Conservation (phyloP, 2,888 invertebrate genomes). For the Xylophagus ater region DNA sequence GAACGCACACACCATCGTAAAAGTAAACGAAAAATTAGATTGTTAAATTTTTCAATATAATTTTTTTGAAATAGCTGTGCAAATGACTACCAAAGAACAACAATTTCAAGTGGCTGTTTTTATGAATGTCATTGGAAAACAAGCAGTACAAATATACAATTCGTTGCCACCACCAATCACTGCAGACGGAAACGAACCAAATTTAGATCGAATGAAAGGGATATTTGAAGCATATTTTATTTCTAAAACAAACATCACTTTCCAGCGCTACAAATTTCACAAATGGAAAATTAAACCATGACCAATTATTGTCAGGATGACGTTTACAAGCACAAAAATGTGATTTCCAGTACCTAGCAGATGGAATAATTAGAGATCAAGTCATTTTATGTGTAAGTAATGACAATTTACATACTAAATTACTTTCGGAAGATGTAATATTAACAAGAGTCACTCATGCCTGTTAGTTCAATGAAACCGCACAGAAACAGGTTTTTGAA, state of each 20-base stretch:
- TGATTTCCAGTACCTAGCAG: neutral
- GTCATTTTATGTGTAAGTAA: neutral
- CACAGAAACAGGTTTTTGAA: slow-evolving; percentile 2
- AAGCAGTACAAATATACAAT: neutral
- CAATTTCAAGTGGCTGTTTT: neutral
- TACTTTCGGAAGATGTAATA: slow-evolving; percentile 4
- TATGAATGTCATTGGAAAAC: neutral
- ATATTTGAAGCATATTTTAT: neutral
- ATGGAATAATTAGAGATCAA: neutral
- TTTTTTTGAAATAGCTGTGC: too few relatives aligned
- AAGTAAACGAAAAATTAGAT: too few relatives aligned
- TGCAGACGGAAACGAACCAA: too few relatives aligned
- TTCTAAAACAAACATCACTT: neutral
- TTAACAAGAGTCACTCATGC: slow-evolving; percentile 1
- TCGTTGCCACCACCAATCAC: neutral
- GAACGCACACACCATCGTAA: too few relatives aligned
- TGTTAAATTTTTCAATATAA: too few relatives aligned
- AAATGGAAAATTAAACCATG: too few relatives aligned
- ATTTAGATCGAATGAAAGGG: too few relatives aligned
- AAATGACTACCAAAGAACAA: too few relatives aligned
- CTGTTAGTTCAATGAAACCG: slow-evolving; percentile 7
- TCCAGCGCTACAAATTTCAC: neutral
- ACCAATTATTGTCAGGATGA: neutral
- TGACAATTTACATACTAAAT: slow-evolving; percentile 7
- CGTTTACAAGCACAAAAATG: neutral